These are phyloP conservation scores for Zenarchopterus dispar DNA, from an alignment of 2,797 vertebrate genomes.

Conservation along the genomic window DNA sequence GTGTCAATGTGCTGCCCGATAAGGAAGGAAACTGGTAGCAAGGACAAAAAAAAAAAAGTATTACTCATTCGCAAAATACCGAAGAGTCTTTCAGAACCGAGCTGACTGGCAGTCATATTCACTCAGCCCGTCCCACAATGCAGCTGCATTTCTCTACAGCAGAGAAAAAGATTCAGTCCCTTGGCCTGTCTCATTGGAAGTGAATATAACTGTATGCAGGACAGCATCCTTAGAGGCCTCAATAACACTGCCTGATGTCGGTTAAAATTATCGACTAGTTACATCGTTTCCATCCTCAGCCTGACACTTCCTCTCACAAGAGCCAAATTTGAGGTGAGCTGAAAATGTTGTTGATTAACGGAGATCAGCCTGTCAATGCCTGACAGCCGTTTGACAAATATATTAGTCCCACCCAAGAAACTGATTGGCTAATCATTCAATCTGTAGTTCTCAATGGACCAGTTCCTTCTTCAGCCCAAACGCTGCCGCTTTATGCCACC, in stretches of 20 bases:
- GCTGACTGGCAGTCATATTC: conserved; percentile 9
- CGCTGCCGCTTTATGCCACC: not conserved
- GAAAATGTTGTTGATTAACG: too few species aligned
- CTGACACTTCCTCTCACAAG: not conserved
- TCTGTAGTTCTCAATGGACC: too few species aligned
- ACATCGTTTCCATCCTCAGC: not conserved
- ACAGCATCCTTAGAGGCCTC: not conserved
- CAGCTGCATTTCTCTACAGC: conserved; percentile 7
- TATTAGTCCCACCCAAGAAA: too few species aligned
- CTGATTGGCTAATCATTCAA: too few species aligned
- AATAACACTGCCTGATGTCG: not conserved
- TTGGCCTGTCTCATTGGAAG: conserved; percentile 12
- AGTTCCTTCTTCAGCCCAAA: too few species aligned
- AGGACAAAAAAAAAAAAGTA: conserved; percentile 26
- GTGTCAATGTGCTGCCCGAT: conserved; percentile 41
- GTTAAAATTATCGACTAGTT: not conserved
- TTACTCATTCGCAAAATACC: conserved; percentile 20
- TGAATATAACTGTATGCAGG: not conserved
- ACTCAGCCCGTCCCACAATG: conserved; percentile 3
- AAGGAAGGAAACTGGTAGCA: conserved; percentile 19
- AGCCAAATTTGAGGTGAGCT: too few species aligned
- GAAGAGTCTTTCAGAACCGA: conserved; percentile 41
- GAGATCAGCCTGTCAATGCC: too few species aligned
- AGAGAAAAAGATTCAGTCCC: conserved; percentile 1
- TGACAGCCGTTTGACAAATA: too few species aligned